Conservation (phyloP, 2,113 vertebrate genomes). For the Phaethornis superciliosus region DNA sequence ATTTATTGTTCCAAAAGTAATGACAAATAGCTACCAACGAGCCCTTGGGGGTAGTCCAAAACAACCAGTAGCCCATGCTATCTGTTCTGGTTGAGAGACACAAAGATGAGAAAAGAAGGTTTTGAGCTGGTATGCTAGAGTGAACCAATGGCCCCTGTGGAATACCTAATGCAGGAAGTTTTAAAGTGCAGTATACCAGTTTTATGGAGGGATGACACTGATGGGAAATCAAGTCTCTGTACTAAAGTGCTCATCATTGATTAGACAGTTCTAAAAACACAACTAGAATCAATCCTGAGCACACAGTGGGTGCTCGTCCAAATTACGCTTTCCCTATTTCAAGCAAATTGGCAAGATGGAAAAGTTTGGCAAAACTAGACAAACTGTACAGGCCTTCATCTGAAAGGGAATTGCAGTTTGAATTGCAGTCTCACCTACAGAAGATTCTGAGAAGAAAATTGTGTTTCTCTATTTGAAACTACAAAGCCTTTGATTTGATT, state of each 20-base stretch:
- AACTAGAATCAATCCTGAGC: constrained; percentile 28
- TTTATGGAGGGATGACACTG: not conserved
- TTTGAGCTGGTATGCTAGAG: not conserved
- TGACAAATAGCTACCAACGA: not conserved
- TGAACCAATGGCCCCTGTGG: not conserved
- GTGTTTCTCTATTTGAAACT: not conserved
- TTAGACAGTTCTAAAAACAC: constrained; percentile 43
- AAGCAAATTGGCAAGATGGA: not conserved
- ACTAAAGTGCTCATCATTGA: constrained; percentile 48
- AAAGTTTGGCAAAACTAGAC: not conserved
- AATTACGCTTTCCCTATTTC: not conserved
- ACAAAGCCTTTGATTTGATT: not conserved
- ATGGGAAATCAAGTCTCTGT: constrained; percentile 9
- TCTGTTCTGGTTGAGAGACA: not conserved
- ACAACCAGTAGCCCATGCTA: not conserved
- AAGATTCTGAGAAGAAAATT: not conserved
- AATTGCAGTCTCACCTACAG: not conserved
- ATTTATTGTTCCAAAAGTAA: not conserved
- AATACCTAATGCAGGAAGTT: not conserved
- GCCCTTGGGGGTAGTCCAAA: not conserved
- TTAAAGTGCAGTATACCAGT: not conserved
- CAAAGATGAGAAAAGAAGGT: not conserved
- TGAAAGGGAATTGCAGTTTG: not conserved
- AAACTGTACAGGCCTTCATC: not conserved
- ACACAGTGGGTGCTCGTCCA: not conserved